These are phyloP conservation scores for Picus viridis DNA, from an alignment of 2,797 vertebrate genomes.

Conservation along the genomic window DNA sequence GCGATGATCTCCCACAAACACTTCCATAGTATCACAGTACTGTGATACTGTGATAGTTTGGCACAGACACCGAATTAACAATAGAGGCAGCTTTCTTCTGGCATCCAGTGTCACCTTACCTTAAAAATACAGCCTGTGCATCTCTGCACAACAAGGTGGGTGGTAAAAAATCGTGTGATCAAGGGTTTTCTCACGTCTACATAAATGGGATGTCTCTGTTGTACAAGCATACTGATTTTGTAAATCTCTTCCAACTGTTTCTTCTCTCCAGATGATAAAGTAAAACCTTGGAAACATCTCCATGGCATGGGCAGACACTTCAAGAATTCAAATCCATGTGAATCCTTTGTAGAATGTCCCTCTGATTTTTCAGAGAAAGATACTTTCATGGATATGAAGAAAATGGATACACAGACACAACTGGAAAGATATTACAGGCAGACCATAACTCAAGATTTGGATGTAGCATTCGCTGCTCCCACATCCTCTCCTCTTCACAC, in stretches of 20 bases:
- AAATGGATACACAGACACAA: not conserved
- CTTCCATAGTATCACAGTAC: too few species aligned
- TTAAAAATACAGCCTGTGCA: not conserved
- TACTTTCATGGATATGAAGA: not conserved
- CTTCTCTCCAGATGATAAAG: not conserved
- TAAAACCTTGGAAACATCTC: not conserved
- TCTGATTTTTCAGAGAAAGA: not conserved
- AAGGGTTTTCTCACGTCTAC: not conserved
- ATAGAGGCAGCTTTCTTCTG: not conserved
- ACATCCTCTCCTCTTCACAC: not conserved
- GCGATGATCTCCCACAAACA: not conserved
- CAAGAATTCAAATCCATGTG: not conserved
- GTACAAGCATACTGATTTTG: not conserved
- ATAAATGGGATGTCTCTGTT: not conserved
- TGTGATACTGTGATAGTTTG: too few species aligned
- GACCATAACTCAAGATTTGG: conserved; percentile 25
- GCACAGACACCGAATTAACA: not conserved
- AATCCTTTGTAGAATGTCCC: not conserved
- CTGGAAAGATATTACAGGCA: conserved; percentile 20
- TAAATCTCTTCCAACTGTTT: conserved; percentile 28
- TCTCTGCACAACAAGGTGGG: not conserved
- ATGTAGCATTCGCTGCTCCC: conserved; percentile 13
- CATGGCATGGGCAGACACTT: conserved; percentile 11
- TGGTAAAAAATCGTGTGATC: not conserved
- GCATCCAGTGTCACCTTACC: not conserved